Conservation (phyloP, 1,140 invertebrate genomes). For the Drosophila saltans region DNA sequence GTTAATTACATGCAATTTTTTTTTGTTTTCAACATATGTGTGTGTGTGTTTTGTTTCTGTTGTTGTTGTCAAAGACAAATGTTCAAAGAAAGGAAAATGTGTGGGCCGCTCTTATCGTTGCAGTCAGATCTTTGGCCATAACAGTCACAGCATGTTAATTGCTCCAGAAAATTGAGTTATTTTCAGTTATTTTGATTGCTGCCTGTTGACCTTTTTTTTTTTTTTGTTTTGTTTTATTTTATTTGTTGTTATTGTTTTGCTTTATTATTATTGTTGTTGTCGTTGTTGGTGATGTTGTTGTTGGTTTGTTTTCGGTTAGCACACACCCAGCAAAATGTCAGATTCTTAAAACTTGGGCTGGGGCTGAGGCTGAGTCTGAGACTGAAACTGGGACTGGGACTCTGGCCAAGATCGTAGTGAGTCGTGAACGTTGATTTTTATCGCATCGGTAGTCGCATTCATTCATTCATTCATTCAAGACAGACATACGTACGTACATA, state of each 20-base stretch:
- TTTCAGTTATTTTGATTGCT: constrained; percentile 78
- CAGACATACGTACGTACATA: not conserved
- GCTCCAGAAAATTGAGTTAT: constrained; percentile 79
- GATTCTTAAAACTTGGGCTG: constrained; percentile 28
- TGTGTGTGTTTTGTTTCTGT: constrained; percentile 11
- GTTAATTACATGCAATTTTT: constrained; percentile 74
- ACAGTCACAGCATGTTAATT: constrained; percentile 71
- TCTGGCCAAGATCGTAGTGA: constrained; percentile 65
- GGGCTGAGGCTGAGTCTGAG: constrained; percentile 25
- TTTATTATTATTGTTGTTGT: too few species aligned
- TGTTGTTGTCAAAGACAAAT: constrained; percentile 34
- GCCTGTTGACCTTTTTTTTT: constrained; percentile 79
- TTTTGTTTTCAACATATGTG: not conserved
- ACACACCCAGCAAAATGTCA: constrained; percentile 74
- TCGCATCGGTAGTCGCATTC: constrained; percentile 48
- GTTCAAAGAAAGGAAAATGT: constrained; percentile 52
- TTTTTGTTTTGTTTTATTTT: constrained; percentile 53
- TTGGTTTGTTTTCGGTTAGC: constrained; percentile 8
- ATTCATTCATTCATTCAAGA: constrained; percentile 18
- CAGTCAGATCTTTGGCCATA: constrained; percentile 29
- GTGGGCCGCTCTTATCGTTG: constrained; percentile 55
- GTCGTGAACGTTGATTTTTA: constrained; percentile 76
- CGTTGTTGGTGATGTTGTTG: too few species aligned
- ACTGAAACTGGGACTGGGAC: constrained; percentile 11
- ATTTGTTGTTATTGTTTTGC: constrained; percentile 59